Conservation (phyloP, 2,888 invertebrate genomes). For the Drosophila eohydei region DNA sequence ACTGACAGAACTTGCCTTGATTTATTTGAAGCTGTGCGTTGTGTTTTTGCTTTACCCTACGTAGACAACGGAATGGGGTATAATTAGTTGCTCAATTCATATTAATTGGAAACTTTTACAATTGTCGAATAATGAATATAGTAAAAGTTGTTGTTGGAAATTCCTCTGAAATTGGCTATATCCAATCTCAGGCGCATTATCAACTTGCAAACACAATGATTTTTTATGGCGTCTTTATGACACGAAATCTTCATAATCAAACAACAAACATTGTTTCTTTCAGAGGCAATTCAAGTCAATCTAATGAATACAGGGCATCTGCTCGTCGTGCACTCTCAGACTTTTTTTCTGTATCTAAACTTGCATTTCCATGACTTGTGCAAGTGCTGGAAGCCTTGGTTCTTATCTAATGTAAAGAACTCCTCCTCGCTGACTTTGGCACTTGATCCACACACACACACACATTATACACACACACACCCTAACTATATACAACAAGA, state of each 20-base stretch:
- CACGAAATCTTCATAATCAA: not conserved
- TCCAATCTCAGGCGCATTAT: too few relatives aligned
- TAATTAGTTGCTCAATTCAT: not conserved
- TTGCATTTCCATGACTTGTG: conserved; percentile 68
- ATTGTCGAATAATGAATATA: too few relatives aligned
- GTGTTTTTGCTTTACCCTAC: conserved; percentile 6
- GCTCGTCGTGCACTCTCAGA: not conserved
- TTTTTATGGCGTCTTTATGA: not conserved
- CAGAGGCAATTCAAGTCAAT: not conserved
- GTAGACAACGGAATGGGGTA: not conserved
- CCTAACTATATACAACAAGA: conserved; percentile 12
- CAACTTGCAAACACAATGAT: not conserved
- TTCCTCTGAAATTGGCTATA: not conserved
- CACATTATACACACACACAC: conserved; percentile 12
- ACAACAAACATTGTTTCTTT: not conserved
- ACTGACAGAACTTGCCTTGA: conserved; percentile 25
- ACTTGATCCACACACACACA: conserved; percentile 63
- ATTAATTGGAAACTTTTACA: not conserved
- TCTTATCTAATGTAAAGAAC: conserved; percentile 74
- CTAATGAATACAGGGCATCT: conserved; percentile 1
- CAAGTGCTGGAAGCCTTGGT: conserved; percentile 56
- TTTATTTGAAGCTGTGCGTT: conserved; percentile 45
- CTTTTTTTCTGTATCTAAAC: conserved; percentile 57
- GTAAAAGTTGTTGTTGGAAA: not conserved
- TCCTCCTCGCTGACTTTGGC: conserved; percentile 66